Base-by-base conservation (phyloP, 2,888 invertebrate genomes). In the Polyommatus iphigenia region DNA sequence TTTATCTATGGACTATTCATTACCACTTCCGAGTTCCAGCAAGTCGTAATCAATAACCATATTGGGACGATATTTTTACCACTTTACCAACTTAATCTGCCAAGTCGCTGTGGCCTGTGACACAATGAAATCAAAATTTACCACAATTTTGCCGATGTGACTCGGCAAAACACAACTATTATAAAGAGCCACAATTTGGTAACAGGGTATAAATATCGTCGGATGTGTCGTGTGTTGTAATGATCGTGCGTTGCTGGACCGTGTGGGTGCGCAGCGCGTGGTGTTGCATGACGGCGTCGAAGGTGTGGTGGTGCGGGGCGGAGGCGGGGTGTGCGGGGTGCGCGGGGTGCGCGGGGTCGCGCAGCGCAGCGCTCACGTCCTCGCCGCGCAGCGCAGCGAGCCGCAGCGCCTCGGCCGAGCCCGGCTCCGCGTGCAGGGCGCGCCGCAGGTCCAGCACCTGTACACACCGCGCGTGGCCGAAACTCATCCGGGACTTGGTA, bases 361-460 rank as follows among this genome's bases (percentile, higher is more conserved):
- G 87, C 86, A 85, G 85, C 91, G 89, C 93, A 90, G 88, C 94
- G 92, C 91, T 95, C 95, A 92, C 94, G 94, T 91, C 94, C 86
- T 90, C 94, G 84, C 89, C 91, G 87, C 94, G 90, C 90, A 92
- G 90, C 85, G 90, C 88, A 83, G 91, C 95, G 94, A 91, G 93
- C 89, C 90, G 95, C 91, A 90, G 93, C 90, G 91, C 94, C 89
- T 94, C 94, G 85, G 94, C 93, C 83, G 94, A 93, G 81, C 94
- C 94, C 77, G 95, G 96, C 91, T 96, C 96, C 84, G 97, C 97
- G 94, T 97, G 97, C 92, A 97, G 96, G 88, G 96, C 96, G 91
- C 96, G 95, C 94, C 96, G 96, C 90, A 97, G 95, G 94, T 97
- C 97, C 95, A 96, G 95, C 94, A 97, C 97, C 97, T 97, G 95